phyloP scores from a whole-genome alignment of 2,888 invertebrate species.

The Acronicta psi region DNA sequence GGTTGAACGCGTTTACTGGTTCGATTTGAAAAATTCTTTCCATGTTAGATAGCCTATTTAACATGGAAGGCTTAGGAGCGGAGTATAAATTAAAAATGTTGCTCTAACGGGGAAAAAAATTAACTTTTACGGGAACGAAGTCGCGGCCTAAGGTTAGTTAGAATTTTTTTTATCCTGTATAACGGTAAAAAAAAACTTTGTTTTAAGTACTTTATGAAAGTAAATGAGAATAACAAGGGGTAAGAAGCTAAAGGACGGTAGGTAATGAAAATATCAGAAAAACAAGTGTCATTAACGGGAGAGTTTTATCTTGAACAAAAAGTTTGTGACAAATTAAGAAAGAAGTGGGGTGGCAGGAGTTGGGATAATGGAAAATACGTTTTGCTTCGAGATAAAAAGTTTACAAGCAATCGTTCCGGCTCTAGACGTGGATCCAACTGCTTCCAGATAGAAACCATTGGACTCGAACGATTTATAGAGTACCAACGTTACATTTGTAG shows the following conservation, averaged over 20 bases:
- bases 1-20: too few species aligned
- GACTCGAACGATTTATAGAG: slow-evolving; percentile 45
- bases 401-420: slow-evolving; percentile 46
- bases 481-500: slow-evolving; percentile 35
- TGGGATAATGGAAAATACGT: slow-evolving; percentile 53
- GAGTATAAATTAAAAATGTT: too few species aligned
- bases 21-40: too few species aligned
- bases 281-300: slow-evolving; percentile 71
- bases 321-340: slow-evolving; percentile 81
- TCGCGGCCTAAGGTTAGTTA: too few species aligned
- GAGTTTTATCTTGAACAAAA: slow-evolving; percentile 68
- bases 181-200: slow-evolving; percentile 37
- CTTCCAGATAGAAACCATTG: slow-evolving; percentile 32
- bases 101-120: too few species aligned
- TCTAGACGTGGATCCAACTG: slow-evolving; percentile 44
- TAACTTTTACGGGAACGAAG: too few species aligned
- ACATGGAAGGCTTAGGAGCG: too few species aligned
- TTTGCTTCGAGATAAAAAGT: slow-evolving; percentile 57
- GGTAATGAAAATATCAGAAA: slow-evolving; percentile 72
- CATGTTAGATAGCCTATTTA: too few species aligned
- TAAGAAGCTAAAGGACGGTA: slow-evolving; percentile 40
- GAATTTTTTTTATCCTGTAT: slow-evolving; percentile 13
- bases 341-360: slow-evolving; percentile 48
- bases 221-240: slow-evolving; percentile 49
- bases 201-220: slow-evolving; percentile 45